These are phyloP conservation scores for Drymodes brunneopygia DNA, from an alignment of 2,113 vertebrate species.

Conservation along the genomic window DNA sequence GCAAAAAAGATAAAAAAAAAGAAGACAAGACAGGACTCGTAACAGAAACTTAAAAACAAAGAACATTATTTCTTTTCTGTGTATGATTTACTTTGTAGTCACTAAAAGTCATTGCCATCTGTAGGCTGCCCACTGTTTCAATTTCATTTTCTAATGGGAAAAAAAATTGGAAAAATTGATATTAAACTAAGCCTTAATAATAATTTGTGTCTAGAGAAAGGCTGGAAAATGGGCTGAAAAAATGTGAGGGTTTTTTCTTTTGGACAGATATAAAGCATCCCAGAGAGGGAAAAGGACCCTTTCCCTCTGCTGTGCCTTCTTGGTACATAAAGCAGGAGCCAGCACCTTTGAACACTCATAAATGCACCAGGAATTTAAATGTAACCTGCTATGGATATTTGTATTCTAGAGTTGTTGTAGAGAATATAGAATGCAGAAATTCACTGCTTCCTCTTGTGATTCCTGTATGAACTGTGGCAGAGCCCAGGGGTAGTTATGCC, in stretches of 20 bases:
- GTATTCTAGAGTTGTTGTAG: neutral
- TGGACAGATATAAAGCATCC: neutral
- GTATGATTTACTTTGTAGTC: neutral
- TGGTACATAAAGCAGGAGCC: neutral
- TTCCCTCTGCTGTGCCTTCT: neutral
- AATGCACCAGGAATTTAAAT: neutral
- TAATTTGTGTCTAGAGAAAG: neutral
- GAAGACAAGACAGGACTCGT: neutral
- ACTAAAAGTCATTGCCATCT: neutral
- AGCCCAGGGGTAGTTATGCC: neutral
- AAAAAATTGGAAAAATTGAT: neutral
- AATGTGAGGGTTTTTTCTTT: neutral
- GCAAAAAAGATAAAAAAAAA: neutral
- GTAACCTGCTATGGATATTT: neutral
- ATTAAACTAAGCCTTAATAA: neutral
- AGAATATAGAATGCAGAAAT: neutral
- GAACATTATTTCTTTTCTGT: neutral
- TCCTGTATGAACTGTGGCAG: accelerated
- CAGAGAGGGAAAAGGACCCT: neutral
- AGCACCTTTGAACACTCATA: neutral
- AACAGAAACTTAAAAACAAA: neutral
- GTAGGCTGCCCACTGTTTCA: neutral
- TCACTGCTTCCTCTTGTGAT: neutral
- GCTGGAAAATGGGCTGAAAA: neutral
- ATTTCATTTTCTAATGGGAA: neutral